These are phyloP conservation scores for Zaprionus tsacasi DNA, from an alignment of 1,140 invertebrate species.

Conservation along the genomic window DNA sequence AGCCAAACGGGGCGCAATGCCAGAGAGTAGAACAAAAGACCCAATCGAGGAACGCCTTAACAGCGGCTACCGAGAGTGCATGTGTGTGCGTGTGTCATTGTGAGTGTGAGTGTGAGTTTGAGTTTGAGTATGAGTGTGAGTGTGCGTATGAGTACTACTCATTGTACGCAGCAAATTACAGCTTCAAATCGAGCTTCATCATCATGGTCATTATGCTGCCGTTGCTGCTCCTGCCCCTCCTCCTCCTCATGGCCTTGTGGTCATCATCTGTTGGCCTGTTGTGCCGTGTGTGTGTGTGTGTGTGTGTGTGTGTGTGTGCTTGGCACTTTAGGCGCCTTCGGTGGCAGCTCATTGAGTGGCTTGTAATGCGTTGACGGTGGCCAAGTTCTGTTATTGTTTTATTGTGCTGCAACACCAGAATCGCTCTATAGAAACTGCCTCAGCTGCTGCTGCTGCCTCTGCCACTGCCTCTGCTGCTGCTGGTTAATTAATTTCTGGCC, in stretches of 20 bases:
- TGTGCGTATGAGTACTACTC: slow-evolving; percentile 20
- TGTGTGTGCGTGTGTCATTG: slow-evolving; percentile 13
- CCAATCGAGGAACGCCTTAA: slow-evolving; percentile 39
- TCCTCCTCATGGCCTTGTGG: slow-evolving; percentile 37
- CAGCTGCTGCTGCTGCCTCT: slow-evolving; percentile 41
- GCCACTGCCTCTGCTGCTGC: slow-evolving; percentile 18
- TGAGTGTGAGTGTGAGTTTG: slow-evolving; percentile 6
- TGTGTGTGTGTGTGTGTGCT: slow-evolving; percentile 51
- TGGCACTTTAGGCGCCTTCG: slow-evolving; percentile 78
- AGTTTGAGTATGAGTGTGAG: slow-evolving; percentile 8
- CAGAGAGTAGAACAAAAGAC: slow-evolving; percentile 65
- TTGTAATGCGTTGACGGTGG: slow-evolving; percentile 73
- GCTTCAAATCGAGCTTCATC: slow-evolving; percentile 59
- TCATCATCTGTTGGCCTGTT: slow-evolving; percentile 30
- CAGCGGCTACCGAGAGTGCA: slow-evolving; percentile 30
- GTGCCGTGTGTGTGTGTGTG: slow-evolving; percentile 46
- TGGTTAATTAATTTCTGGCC: slow-evolving; percentile 81
- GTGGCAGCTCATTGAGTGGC: slow-evolving; percentile 80
- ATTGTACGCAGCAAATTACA: slow-evolving; percentile 68
- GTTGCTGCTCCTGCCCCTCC: neutral
- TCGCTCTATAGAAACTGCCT: slow-evolving; percentile 23
- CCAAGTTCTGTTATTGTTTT: slow-evolving; percentile 71
- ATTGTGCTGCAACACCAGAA: slow-evolving; percentile 54
- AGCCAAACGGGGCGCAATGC: slow-evolving; percentile 54
- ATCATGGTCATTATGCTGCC: slow-evolving; percentile 41